A percentile compares a stretch with the other conserved stretches of the same genome.
Evolutionary conservation across 2,888 invertebrate species (phyloP).

Genomic region (Diadegma fenestrale): DNA sequence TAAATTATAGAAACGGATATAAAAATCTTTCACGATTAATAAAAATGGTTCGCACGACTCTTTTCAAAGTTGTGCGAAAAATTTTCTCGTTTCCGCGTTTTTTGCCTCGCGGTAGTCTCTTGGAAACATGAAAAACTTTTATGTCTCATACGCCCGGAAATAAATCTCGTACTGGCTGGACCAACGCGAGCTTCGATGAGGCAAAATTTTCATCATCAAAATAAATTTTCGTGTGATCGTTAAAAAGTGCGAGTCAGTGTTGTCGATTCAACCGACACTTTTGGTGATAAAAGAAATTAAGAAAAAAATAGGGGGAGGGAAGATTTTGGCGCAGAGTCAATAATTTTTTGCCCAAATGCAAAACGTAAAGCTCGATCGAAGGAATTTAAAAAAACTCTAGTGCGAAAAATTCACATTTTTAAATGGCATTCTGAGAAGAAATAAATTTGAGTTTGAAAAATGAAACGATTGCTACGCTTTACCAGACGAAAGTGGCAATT

Average conservation of each 20-base stretch:
- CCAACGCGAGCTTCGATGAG: not conserved
- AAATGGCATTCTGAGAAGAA: not conserved
- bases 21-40: not conserved
- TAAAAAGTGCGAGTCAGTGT: not conserved
- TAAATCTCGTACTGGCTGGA: conserved; percentile 1
- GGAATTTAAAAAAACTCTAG: not conserved
- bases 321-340: not conserved
- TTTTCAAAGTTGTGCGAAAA: not conserved
- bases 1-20: not conserved
- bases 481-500: not conserved
- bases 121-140: conserved; percentile 5
- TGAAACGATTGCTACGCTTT: not conserved
- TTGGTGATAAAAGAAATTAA: not conserved
- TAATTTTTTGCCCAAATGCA: not conserved
- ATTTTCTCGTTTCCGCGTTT: not conserved
- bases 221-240: not conserved
- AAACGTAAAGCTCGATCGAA: not conserved
- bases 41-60: not conserved
- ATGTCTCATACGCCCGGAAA: not conserved
- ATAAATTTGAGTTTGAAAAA: not conserved
- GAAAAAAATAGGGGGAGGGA: not conserved
- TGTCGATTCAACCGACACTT: not conserved
- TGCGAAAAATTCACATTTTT: not conserved
- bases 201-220: not conserved
- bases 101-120: not conserved